These are phyloP conservation scores for Callimorpha dominula DNA, from an alignment of 2,888 invertebrate species.

Conservation along the genomic window DNA sequence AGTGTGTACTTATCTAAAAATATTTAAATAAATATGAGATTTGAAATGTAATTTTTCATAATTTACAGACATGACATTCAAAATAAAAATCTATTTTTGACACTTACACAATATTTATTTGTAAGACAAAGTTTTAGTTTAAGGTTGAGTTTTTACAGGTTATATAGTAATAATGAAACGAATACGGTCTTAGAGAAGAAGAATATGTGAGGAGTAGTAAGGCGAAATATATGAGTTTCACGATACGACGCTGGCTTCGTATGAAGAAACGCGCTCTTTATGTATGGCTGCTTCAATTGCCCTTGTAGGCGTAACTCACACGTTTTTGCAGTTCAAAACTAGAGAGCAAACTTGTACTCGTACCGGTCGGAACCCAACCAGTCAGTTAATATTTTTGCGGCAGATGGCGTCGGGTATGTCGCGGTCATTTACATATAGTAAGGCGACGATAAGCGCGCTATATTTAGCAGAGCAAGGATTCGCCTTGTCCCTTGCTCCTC, in stretches of 20 bases:
- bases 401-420: slow-evolving; percentile 80
- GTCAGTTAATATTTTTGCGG: slow-evolving; percentile 78
- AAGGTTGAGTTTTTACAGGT: background rate
- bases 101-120: background rate
- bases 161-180: background rate
- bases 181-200: background rate
- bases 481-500: slow-evolving; percentile 59
- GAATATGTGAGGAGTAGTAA: background rate
- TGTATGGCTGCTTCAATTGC: slow-evolving; percentile 2
- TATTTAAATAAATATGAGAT: background rate
- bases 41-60: background rate
- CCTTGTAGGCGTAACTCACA: slow-evolving; percentile 75
- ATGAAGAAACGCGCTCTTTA: background rate
- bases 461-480: slow-evolving; percentile 81
- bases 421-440: slow-evolving; percentile 85
- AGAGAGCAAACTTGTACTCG: slow-evolving; percentile 67
- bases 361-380: slow-evolving; percentile 70
- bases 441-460: slow-evolving; percentile 84
- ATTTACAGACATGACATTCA: too few species aligned
- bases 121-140: background rate
- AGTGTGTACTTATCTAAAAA: background rate
- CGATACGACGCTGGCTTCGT: background rate
- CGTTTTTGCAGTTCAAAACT: slow-evolving; percentile 72
- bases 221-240: background rate
- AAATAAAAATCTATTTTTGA: background rate